phyloP scores from a whole-genome alignment of 2,888 invertebrate genomes.

The Drosophila kambysellisi region DNA sequence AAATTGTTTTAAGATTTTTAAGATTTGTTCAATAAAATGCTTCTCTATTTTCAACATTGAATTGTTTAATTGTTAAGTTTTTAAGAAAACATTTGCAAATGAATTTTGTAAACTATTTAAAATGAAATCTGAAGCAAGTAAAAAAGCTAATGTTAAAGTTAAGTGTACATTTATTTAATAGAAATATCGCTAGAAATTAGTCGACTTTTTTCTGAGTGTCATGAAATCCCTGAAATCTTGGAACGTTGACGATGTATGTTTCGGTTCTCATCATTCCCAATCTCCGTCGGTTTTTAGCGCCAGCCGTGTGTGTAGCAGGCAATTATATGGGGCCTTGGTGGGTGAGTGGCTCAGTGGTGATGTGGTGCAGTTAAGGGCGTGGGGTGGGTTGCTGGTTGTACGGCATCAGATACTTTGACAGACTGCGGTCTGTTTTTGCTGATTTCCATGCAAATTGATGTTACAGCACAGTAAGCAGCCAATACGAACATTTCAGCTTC shows the following conservation, averaged over 20 bases:
- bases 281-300: not conserved
- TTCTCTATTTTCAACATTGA: not conserved
- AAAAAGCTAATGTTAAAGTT: no score
- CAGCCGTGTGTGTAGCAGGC: slow-evolving; percentile 2
- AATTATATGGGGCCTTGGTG: not conserved
- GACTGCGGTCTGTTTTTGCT: slow-evolving; percentile 49
- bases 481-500: slow-evolving; percentile 68
- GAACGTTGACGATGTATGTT: not conserved
- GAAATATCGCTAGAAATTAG: not conserved
- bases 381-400: slow-evolving; percentile 3
- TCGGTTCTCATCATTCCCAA: not conserved
- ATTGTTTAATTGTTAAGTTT: not conserved
- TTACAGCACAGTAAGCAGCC: slow-evolving; percentile 77
- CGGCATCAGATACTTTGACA: slow-evolving; percentile 53
- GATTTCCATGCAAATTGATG: slow-evolving; percentile 77
- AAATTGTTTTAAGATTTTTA: no score
- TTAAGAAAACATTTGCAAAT: not conserved
- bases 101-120: no score
- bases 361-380: not conserved
- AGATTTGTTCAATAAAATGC: not conserved
- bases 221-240: not conserved
- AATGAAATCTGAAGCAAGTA: no score
- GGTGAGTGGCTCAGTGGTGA: not conserved
- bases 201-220: not conserved
- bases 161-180: no score